Evolutionary conservation across 2,797 vertebrate species (phyloP).

Genomic region (Knipowitschia caucasica): DNA sequence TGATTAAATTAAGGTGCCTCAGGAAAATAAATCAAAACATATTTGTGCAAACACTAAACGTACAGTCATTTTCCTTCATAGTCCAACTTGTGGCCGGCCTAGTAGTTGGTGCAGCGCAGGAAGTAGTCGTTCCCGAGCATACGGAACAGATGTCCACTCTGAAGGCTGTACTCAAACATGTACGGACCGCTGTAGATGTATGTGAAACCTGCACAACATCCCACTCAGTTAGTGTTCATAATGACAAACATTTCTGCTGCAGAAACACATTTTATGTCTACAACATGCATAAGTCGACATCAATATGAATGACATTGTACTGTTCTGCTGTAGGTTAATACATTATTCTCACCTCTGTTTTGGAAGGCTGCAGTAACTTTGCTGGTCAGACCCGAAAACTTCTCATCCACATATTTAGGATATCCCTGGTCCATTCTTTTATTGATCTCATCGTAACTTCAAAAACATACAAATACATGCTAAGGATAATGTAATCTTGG

Average conservation of each 20-base stretch:
- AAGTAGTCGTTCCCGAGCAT: constrained; percentile 58
- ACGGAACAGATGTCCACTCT: constrained; percentile 26
- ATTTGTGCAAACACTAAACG: background rate
- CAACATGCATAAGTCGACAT: too few species aligned
- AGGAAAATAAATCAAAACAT: background rate
- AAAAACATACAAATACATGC: background rate
- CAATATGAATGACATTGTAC: background rate
- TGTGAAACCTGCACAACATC: constrained; percentile 47
- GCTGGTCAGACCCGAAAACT: constrained; percentile 70
- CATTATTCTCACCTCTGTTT: constrained; percentile 64
- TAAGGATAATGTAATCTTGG: background rate
- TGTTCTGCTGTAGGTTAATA: background rate
- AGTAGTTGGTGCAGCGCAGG: constrained; percentile 59
- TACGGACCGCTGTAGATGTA: constrained; percentile 65
- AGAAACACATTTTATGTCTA: background rate
- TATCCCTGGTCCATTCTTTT: constrained; percentile 73
- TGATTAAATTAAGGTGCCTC: background rate
- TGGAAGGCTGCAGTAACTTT: constrained; percentile 80
- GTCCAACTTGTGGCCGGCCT: constrained; percentile 8
- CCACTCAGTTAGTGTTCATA: constrained; percentile 9
- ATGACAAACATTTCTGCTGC: too few species aligned
- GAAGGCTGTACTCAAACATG: constrained; percentile 55
- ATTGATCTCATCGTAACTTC: constrained; percentile 79
- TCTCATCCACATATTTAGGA: constrained; percentile 58
- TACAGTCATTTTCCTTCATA: background rate